Percentiles rank a stretch among this genome's conserved stretches.
These are phyloP conservation scores for Sitobion miscanthi DNA, from an alignment of 1,140 invertebrate genomes.

Conservation along the genomic window DNA sequence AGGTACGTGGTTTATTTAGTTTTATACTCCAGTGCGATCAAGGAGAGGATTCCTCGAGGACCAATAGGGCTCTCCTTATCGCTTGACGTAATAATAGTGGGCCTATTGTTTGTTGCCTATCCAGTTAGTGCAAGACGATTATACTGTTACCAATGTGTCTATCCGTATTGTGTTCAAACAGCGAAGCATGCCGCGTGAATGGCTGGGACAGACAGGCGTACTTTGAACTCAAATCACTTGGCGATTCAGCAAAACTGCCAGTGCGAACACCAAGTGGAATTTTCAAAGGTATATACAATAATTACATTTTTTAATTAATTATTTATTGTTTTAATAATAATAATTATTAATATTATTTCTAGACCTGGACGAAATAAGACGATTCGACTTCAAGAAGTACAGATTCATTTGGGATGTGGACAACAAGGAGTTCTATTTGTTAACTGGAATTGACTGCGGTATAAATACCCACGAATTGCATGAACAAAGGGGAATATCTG, in stretches of 20 bases:
- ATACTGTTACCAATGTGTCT: constrained; percentile 56
- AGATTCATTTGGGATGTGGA: constrained; percentile 73
- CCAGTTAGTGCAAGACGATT: constrained; percentile 56
- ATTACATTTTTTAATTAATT: not conserved
- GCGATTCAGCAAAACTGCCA: constrained; percentile 53
- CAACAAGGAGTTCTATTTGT: constrained; percentile 68
- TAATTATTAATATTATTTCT: constrained; percentile 15
- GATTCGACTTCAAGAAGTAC: constrained; percentile 67
- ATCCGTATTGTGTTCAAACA: constrained; percentile 56
- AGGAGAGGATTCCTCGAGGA: constrained; percentile 51
- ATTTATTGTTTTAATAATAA: not conserved
- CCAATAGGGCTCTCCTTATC: constrained; percentile 54
- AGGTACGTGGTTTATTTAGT: constrained; percentile 45
- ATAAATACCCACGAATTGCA: constrained; percentile 70
- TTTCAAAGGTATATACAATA: constrained; percentile 33
- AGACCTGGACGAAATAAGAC: constrained; percentile 48
- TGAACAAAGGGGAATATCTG: constrained; percentile 67
- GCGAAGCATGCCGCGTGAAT: constrained; percentile 53
- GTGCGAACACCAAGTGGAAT: constrained; percentile 47
- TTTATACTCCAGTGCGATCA: constrained; percentile 46
- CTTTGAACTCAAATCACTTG: constrained; percentile 51
- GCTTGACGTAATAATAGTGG: constrained; percentile 47
- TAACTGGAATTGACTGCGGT: constrained; percentile 72
- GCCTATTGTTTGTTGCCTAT: constrained; percentile 55
- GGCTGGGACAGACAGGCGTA: constrained; percentile 54